Conservation (phyloP, 1,140 invertebrate species). For the Eumaeus atala region DNA sequence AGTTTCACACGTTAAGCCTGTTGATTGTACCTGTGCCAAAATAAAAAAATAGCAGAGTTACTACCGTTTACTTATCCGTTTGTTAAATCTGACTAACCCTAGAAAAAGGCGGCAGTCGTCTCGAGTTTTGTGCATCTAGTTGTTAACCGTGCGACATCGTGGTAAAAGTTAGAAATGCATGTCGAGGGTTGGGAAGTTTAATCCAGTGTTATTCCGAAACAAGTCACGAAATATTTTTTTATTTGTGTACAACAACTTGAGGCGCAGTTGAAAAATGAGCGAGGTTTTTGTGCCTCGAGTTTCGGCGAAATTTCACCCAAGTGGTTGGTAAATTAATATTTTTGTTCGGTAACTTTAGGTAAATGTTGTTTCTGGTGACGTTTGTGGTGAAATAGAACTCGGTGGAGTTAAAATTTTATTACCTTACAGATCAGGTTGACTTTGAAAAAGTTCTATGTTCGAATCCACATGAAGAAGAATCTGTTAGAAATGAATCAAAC, state of each 20-base stretch:
- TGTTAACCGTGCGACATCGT: neutral
- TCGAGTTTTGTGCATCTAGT: too few species aligned
- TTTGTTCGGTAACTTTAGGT: neutral
- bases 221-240: conserved; percentile 49
- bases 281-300: conserved; percentile 5
- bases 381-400: conserved; percentile 1
- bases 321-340: conserved; percentile 5
- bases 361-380: conserved; percentile 8
- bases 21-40: too few species aligned
- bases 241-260: conserved; percentile 19
- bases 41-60: too few species aligned
- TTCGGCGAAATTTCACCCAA: conserved; percentile 9
- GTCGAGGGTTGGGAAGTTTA: conserved; percentile 37
- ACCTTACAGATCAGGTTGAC: too few species aligned
- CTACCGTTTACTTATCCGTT: too few species aligned
- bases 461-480: neutral
- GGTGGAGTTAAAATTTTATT: too few species aligned
- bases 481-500: neutral
- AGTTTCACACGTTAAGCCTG: too few species aligned
- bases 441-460: neutral
- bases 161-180: conserved; percentile 47
- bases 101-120: too few species aligned
- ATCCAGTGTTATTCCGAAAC: conserved; percentile 49
- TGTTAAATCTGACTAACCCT: too few species aligned
- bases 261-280: conserved; percentile 23